Conservation (phyloP, 2,888 invertebrate species). For the Steinernema carpocapsae region DNA sequence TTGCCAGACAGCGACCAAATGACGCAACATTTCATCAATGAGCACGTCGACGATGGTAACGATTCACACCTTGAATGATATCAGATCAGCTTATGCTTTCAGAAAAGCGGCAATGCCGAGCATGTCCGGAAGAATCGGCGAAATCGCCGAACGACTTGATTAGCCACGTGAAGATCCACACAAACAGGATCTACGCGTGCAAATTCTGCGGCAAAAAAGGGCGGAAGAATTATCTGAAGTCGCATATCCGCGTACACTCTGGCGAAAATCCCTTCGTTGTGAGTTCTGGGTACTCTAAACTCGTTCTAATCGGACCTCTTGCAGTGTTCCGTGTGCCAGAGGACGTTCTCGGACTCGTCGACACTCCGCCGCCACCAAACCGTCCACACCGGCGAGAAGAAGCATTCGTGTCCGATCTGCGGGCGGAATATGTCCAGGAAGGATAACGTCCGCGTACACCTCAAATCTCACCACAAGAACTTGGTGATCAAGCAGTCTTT, state of each 20-base stretch:
- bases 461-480: slow-evolving; percentile 36
- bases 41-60: slow-evolving; percentile 53
- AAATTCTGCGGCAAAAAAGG: slow-evolving; percentile 60
- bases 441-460: slow-evolving; percentile 62
- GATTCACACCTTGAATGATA: background rate
- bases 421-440: slow-evolving; percentile 58
- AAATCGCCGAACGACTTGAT: slow-evolving; percentile 42
- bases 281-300: slow-evolving; percentile 24
- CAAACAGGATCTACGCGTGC: slow-evolving; percentile 57
- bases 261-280: slow-evolving; percentile 57
- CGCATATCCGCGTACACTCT: slow-evolving; percentile 58
- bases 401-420: slow-evolving; percentile 61
- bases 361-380: slow-evolving; percentile 60
- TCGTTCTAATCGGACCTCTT: slow-evolving; percentile 35
- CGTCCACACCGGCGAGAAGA: slow-evolving; percentile 58
- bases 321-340: slow-evolving; percentile 57
- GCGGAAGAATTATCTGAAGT: slow-evolving; percentile 53
- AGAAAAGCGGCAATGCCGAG: slow-evolving; percentile 49
- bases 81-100: background rate
- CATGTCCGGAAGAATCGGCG: slow-evolving; percentile 50
- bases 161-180: slow-evolving; percentile 53
- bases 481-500: background rate
- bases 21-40: slow-evolving; percentile 50
- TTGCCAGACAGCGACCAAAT: slow-evolving; percentile 47
- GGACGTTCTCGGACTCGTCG: slow-evolving; percentile 58